These are phyloP conservation scores for Champsocephalus esox DNA, from an alignment of 2,797 vertebrate genomes.

Conservation along the genomic window DNA sequence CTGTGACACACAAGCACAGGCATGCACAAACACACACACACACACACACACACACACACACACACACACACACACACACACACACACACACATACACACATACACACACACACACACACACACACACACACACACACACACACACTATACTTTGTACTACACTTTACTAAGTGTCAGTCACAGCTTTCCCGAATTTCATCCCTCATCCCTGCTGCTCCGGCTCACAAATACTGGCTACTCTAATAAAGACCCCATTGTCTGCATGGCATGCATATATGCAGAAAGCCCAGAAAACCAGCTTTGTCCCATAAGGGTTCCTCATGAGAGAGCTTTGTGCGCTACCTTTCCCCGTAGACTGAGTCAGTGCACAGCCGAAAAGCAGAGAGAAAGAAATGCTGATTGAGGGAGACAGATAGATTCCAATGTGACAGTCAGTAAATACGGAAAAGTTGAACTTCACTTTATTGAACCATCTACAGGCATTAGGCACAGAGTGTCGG, in stretches of 20 bases:
- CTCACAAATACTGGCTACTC: conserved; percentile 72
- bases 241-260: conserved; percentile 85
- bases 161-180: conserved; percentile 71
- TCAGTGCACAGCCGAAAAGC: conserved; percentile 59
- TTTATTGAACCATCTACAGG: conserved; percentile 8
- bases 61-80: conserved; percentile 27
- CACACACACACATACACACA: conserved; percentile 19
- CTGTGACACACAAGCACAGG: conserved; percentile 52
- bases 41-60: conserved; percentile 8
- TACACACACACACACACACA: too few species aligned
- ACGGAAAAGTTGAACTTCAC: conserved; percentile 19
- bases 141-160: background rate
- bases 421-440: conserved; percentile 26
- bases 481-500: conserved; percentile 13
- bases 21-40: conserved; percentile 37
- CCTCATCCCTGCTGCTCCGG: conserved; percentile 63
- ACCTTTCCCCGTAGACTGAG: conserved; percentile 74
- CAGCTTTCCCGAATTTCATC: conserved; percentile 70
- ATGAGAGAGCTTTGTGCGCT: conserved; percentile 84
- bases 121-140: conserved; percentile 30
- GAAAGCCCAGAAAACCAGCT: conserved; percentile 85
- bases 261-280: conserved; percentile 84
- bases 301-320: conserved; percentile 86
- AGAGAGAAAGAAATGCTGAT: conserved; percentile 25
- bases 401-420: background rate